Base-by-base conservation (phyloP, 2,797 vertebrate species). In the Spinus pinus region DNA sequence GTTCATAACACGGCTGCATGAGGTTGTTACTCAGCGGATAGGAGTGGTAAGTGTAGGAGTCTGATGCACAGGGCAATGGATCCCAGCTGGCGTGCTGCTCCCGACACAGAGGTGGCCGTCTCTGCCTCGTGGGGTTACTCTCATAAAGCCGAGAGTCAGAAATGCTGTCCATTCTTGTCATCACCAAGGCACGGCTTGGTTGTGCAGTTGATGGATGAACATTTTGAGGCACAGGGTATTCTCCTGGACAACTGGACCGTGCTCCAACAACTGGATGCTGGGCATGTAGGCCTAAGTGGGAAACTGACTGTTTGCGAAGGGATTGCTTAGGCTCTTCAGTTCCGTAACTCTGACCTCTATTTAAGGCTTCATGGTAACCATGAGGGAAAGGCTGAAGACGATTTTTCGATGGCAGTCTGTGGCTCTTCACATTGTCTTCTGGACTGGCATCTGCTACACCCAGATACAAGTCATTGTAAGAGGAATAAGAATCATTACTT, bases 11-110 rank as follows among this genome's bases (percentile, higher is more conserved):
- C 1, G 99, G 99, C 88, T 98, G 98, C 99, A 99, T 99, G 96
- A 99, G 98, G 96, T 96, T 99, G 97, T 98, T 99, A 73, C 98
- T 99, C 95, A 99, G 88, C 9, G 99, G 99, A 66, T 99, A 99
- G 3, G 99, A 98, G 92, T 99, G 99, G 64, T 99, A 99, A 31
- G 98, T 96, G 31, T 99, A 99, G 25, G 99, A 98, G 84, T 99
- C 99, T 1, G 98, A 98, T 3, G 97, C 89, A 75, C 99, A 99
- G 1, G 99, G 99, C 83, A 99, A 86, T 5, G 99, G 99, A 93
- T 99, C 99, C 99, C 99, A 99, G 94, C 99, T 99, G 67, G 99
- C 99, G 15, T 99, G 99, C 97, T 99, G 99, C 97, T 99, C 99
- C n/a, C 99, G 98, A 87, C 99, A 99, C 92, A 99, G 98, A 23